Evolutionary conservation across 2,113 vertebrate species (phyloP), one percentile per base, ranked within the genome.

Genomic region (Elephas maximus): DNA sequence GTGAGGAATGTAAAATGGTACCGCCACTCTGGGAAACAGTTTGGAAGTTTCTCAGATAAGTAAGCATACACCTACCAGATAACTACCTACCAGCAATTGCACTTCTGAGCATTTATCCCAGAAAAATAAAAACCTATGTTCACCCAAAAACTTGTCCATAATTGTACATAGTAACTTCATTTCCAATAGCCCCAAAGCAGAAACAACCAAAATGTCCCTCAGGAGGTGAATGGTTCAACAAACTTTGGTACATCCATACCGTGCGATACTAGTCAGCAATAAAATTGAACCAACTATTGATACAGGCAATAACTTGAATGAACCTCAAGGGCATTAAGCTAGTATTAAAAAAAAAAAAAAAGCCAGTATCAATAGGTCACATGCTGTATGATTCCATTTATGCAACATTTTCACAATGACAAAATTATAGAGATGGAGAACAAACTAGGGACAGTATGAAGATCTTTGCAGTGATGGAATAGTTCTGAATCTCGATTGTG

Each of bases 151-250:
- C 3, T 26, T 77, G 14, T 41, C 28, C 17, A 33, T n/a, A 69
- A 53, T 37, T 88, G 9, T 80, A 62, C 6, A 30, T 26, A 91
- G 23, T 9, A 92, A 11, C n/a, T 63, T 91, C 41, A 62, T 65
- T 26, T 57, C 3, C 53, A 93, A 74, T n/a, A 37, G 2, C 28
- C 26, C 8, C 73, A 90, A 96, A 83, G 2, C 9, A 18, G 60
- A 91, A 85, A 93, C 44, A 41, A 74, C 41, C 8, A 84, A 93
- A 95, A 91, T 44, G 21, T 41, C 62, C 10, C 73, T 60, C 48
- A 62, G 10, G 21, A 33, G 26, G 23, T 69, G 6, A 67, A 69
- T 44, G 11, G 53, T 76, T 81, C 20, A 74, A 71, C 41, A 83
- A 83, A 73, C 26, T 74, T 9, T 48, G 45, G n/a, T 45, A 83